Evolutionary conservation across 1,140 invertebrate genomes (phyloP), one percentile per base, ranked within the genome.

Genomic region (Asobara japonica): DNA sequence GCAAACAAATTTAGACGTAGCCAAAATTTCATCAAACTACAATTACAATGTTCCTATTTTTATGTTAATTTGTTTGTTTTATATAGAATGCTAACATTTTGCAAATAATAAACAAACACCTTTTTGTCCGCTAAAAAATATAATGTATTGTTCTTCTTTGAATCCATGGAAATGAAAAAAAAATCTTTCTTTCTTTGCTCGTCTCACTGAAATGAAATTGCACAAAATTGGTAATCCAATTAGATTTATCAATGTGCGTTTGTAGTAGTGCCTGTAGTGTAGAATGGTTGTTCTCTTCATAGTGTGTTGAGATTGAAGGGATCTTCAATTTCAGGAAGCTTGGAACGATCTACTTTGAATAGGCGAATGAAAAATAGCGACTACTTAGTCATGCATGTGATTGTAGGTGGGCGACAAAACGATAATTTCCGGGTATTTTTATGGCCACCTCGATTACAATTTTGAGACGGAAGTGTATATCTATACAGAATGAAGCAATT

Each of bases 41-140:
- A 82, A 82, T 83, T 83, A 81, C 75, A 75, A 83, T 83, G 79
- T 82, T 84, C 79, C 80, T 83, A 83, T 81, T 83, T 83, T 83
- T 62, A 62, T 30, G 60, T 62, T 62, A 56, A 56, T 56, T 10
- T 22, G 22, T 31, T 62, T 62, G 61, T 80, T 80, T 81, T 77
- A 78, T 81, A 80, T 75, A 71, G 71, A 76, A 77, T 30, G 13
- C n/a, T 30, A 62, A 68, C 72, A 64, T 65, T 74, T 76, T 79
- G 78, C 74, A 71, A 79, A 74, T 76, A 81, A 83, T 79, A 80
- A 83, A 81, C 77, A 74, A 78, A 76, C 67, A 77, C 76, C 75
- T 77, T 80, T 79, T 81, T 79, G 76, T 82, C 78, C 77, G 77
- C 76, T 75, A 77, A 33, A 71, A 62, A 13, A 38, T 62, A 31